Conservation (phyloP, 2,113 vertebrate species). For the Datnioides undecimradiatus region DNA sequence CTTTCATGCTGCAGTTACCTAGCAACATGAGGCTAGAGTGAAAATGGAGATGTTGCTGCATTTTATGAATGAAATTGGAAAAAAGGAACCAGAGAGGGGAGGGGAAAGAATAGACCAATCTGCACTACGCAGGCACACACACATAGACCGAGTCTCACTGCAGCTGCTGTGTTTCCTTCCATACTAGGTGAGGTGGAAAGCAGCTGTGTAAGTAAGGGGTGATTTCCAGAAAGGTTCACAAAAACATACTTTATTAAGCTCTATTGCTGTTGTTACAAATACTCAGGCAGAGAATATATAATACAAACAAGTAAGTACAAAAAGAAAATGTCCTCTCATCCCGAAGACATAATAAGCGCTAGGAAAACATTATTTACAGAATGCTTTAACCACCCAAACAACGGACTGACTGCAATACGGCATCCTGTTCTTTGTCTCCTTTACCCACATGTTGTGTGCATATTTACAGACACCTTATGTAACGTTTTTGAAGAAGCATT, state of each 20-base stretch:
- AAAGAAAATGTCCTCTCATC: slow-evolving; percentile 34
- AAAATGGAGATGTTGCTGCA: slow-evolving; percentile 74
- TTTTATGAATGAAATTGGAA: slow-evolving; percentile 84
- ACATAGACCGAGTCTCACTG: not conserved
- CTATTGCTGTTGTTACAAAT: slow-evolving; percentile 45
- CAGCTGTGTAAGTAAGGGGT: slow-evolving; percentile 9
- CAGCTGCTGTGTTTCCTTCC: slow-evolving; percentile 15
- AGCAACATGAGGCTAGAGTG: slow-evolving; percentile 77
- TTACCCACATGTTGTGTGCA: not conserved
- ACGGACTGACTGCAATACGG: not conserved
- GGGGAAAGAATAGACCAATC: slow-evolving; percentile 36
- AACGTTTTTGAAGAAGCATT: slow-evolving; percentile 1
- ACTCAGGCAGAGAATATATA: slow-evolving; percentile 49
- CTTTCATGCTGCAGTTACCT: slow-evolving; percentile 72
- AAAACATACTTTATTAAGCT: slow-evolving; percentile 69
- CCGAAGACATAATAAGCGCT: slow-evolving; percentile 48
- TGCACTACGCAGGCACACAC: not conserved
- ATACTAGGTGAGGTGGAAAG: slow-evolving; percentile 12
- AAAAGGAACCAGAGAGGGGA: slow-evolving; percentile 40
- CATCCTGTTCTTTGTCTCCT: not conserved
- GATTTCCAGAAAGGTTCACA: not conserved
- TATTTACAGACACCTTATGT: slow-evolving; percentile 4
- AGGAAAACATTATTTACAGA: slow-evolving; percentile 65
- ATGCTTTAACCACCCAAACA: slow-evolving; percentile 28
- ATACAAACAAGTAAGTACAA: slow-evolving; percentile 64